Conservation (phyloP, 2,113 vertebrate species). For the Platichthys flesus region DNA sequence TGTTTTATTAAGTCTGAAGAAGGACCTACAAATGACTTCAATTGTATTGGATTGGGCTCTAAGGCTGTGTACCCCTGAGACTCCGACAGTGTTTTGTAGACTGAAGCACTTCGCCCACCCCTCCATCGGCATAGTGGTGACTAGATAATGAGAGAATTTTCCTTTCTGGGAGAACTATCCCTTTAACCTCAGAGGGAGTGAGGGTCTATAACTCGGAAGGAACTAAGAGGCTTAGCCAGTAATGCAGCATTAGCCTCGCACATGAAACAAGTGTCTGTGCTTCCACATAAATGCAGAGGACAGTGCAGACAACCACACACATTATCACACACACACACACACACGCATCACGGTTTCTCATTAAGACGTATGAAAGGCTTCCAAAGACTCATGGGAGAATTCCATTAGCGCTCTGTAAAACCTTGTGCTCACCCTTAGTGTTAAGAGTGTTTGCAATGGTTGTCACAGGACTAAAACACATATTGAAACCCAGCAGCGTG, state of each 20-base stretch:
- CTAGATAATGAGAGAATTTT: too few species aligned
- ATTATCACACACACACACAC: slow-evolving; percentile 23
- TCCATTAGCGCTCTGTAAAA: slow-evolving; percentile 74
- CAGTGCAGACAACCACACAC: slow-evolving; percentile 30
- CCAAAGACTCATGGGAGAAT: slow-evolving; percentile 71
- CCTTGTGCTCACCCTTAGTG: slow-evolving; percentile 48
- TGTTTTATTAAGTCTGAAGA: too few species aligned
- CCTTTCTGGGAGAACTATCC: too few species aligned
- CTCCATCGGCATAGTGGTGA: too few species aligned
- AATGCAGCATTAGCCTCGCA: slow-evolving; percentile 51
- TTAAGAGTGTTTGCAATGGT: slow-evolving; percentile 63
- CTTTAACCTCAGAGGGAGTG: slow-evolving; percentile 44
- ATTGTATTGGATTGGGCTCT: too few species aligned
- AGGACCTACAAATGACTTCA: too few species aligned
- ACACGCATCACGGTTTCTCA: slow-evolving; percentile 67
- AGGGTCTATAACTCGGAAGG: slow-evolving; percentile 34
- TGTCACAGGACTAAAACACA: slow-evolving; percentile 65
- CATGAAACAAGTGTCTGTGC: slow-evolving; percentile 24
- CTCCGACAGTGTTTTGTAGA: too few species aligned
- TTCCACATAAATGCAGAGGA: slow-evolving; percentile 23
- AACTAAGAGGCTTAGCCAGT: slow-evolving; percentile 65
- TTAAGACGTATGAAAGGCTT: slow-evolving; percentile 76
- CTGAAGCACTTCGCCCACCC: too few species aligned
- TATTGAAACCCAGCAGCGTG: slow-evolving; percentile 26
- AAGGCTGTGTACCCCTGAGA: too few species aligned